phyloP scores from a whole-genome alignment of 2,113 vertebrate genomes.

The Coptodon rendalli region DNA sequence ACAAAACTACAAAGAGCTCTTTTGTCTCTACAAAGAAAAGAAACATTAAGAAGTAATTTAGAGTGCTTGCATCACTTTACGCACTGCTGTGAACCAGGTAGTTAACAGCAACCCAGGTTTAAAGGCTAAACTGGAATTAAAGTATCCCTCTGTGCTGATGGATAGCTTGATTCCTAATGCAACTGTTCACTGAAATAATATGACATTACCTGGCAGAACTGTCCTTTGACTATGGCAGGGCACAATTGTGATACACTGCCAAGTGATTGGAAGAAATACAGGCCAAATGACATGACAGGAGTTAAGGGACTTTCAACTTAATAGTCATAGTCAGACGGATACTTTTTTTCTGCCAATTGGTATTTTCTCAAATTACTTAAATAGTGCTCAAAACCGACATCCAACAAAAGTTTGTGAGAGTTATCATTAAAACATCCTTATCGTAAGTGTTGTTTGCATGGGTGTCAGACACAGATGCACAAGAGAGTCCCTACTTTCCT shows the following conservation, averaged over 20 bases:
- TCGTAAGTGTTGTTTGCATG: background rate
- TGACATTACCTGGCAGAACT: slow-evolving; percentile 10
- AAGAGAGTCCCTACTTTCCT: background rate
- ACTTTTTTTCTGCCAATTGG: background rate
- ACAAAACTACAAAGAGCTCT: slow-evolving; percentile 68
- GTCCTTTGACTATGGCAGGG: background rate
- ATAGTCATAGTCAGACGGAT: background rate
- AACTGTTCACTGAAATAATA: background rate
- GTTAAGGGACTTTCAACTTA: background rate
- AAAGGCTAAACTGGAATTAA: background rate
- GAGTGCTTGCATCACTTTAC: slow-evolving; percentile 16
- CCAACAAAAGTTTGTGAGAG: background rate
- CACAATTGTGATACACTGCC: background rate
- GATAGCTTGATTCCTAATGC: background rate
- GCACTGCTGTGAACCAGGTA: slow-evolving; percentile 16
- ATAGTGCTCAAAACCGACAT: background rate
- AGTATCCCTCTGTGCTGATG: background rate
- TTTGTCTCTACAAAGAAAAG: slow-evolving; percentile 64
- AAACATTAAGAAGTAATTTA: slow-evolving; percentile 37
- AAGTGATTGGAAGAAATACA: background rate
- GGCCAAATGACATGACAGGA: background rate
- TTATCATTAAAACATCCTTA: background rate
- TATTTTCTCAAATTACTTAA: background rate
- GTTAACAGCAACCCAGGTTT: background rate
- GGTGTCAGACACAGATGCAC: background rate